phyloP scores from a whole-genome alignment of 1,140 invertebrate species.

The Euura lappo region DNA sequence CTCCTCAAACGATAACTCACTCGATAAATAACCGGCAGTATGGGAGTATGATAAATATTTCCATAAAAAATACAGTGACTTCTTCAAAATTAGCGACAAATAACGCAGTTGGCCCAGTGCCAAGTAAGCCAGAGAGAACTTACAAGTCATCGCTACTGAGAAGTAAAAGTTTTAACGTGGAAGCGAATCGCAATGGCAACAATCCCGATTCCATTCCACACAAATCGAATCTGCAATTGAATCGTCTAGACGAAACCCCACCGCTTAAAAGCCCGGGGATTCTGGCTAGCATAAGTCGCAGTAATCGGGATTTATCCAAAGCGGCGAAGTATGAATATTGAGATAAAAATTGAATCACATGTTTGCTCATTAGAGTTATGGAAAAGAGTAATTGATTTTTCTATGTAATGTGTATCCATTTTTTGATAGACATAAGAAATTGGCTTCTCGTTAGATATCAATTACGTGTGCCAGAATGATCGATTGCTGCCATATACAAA shows the following conservation, averaged over 20 bases:
- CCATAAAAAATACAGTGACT: slow-evolving; percentile 71
- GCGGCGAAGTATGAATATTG: slow-evolving; percentile 45
- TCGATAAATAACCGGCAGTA: slow-evolving; percentile 64
- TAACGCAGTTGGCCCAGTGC: slow-evolving; percentile 45
- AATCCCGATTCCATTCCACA: slow-evolving; percentile 65
- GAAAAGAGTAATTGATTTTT: slow-evolving; percentile 19
- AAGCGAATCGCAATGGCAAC: slow-evolving; percentile 61
- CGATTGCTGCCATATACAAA: too few relatives aligned
- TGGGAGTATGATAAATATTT: slow-evolving; percentile 77
- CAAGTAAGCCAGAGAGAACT: slow-evolving; percentile 72
- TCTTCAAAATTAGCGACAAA: slow-evolving; percentile 35
- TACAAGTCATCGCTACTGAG: slow-evolving; percentile 76
- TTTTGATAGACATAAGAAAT: neutral
- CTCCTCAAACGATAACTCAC: slow-evolving; percentile 3
- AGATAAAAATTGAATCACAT: neutral
- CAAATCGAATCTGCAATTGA: slow-evolving; percentile 78
- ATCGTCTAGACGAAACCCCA: slow-evolving; percentile 70
- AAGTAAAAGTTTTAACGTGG: slow-evolving; percentile 86
- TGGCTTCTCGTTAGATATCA: neutral
- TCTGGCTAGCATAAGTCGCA: slow-evolving; percentile 81
- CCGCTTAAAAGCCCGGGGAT: slow-evolving; percentile 84
- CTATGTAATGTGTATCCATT: slow-evolving; percentile 1
- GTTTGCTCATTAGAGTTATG: slow-evolving; percentile 20
- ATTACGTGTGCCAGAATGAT: too few relatives aligned
- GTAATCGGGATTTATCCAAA: slow-evolving; percentile 74